Evolutionary conservation across 2,113 vertebrate species (phyloP).

Genomic region (Myodes glareolus): DNA sequence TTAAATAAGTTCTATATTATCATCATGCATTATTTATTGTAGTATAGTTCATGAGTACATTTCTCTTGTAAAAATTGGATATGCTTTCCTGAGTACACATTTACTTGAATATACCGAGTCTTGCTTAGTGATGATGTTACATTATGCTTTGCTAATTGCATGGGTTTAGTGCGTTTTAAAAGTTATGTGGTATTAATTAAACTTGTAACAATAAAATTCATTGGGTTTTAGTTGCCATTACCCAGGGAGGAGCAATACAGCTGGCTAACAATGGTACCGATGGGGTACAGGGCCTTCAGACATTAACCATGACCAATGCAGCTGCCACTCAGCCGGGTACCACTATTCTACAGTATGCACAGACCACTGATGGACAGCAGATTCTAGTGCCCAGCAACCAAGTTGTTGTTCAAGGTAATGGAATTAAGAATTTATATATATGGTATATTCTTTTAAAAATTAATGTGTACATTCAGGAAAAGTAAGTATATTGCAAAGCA

Average conservation of each 20-base stretch:
- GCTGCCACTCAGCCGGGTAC: slow-evolving; percentile 92
- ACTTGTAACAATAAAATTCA: slow-evolving; percentile 75
- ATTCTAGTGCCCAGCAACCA: slow-evolving; percentile 99
- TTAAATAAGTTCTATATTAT: slow-evolving; percentile 1
- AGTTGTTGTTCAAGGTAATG: slow-evolving; percentile 98
- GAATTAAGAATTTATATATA: slow-evolving; percentile 51
- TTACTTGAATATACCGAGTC: slow-evolving; percentile 26
- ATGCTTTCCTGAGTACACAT: slow-evolving; percentile 50
- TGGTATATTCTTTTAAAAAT: slow-evolving; percentile 43
- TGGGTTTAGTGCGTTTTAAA: slow-evolving; percentile 68
- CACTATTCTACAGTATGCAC: slow-evolving; percentile 98
- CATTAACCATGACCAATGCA: slow-evolving; percentile 96
- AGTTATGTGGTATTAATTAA: slow-evolving; percentile 60
- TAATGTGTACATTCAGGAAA: slow-evolving; percentile 56
- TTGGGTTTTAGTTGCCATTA: slow-evolving; percentile 94
- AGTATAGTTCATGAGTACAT: neutral
- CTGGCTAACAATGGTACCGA: slow-evolving; percentile 98
- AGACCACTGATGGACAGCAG: slow-evolving; percentile 98
- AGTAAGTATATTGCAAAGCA: slow-evolving; percentile 72
- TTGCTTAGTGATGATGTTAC: neutral
- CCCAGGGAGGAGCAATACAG: slow-evolving; percentile 98
- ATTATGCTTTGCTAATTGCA: slow-evolving; percentile 47
- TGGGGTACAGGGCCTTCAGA: slow-evolving; percentile 96
- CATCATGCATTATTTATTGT: slow-evolving; percentile 34
- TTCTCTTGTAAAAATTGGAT: slow-evolving; percentile 9